Evolutionary conservation across 2,888 invertebrate genomes (phyloP).

Genomic region (Rambutsinella grinnellia): DNA sequence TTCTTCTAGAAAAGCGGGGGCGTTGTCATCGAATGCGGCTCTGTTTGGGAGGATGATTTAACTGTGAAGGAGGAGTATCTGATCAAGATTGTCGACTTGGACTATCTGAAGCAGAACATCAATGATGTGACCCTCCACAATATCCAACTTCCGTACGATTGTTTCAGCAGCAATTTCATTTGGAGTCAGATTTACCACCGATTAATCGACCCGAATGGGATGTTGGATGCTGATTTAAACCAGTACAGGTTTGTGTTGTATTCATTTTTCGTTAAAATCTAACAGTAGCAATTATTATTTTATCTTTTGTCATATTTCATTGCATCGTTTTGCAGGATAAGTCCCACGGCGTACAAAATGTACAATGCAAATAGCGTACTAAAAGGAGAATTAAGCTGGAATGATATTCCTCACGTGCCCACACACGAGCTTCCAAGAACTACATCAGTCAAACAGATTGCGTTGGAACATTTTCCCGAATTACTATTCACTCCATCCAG

Average conservation of each 20-base stretch:
- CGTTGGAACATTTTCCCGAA: constrained; percentile 13
- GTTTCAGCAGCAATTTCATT: constrained; percentile 24
- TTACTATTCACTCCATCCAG: neutral
- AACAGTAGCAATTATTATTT: neutral
- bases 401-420: constrained; percentile 3
- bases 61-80: neutral
- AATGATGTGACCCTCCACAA: neutral
- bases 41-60: neutral
- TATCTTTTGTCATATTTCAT: neutral
- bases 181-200: constrained; percentile 28
- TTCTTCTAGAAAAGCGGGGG: constrained; percentile 19
- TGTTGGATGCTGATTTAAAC: constrained; percentile 20
- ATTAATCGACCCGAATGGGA: too few species aligned
- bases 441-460: constrained; percentile 1
- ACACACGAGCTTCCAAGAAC: constrained; percentile 3
- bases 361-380: constrained; percentile 19
- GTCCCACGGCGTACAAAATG: neutral
- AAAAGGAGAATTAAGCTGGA: constrained; percentile 5
- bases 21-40: neutral
- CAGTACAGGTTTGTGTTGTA: neutral
- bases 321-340: constrained; percentile 4
- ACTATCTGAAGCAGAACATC: constrained; percentile 10
- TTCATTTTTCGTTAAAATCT: neutral
- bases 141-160: constrained; percentile 25
- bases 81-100: constrained; percentile 21